These are phyloP conservation scores for Odontesthes bonariensis DNA, from an alignment of 2,113 vertebrate genomes.

Conservation along the genomic window DNA sequence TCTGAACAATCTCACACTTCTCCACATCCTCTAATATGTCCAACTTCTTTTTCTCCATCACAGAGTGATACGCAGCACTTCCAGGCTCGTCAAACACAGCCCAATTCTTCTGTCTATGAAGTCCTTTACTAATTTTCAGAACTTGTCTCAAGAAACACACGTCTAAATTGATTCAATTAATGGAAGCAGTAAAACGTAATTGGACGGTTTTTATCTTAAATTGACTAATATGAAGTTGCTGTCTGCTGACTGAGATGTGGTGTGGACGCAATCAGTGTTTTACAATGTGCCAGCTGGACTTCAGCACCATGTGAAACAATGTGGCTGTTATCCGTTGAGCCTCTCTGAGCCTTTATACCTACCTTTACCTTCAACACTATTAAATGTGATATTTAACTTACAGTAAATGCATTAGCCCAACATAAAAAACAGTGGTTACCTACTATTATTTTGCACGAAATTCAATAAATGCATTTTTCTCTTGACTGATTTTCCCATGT, in stretches of 20 bases:
- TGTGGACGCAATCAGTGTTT: background rate
- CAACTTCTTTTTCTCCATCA: background rate
- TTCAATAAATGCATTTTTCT: background rate
- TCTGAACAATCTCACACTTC: background rate
- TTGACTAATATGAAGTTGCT: conserved; percentile 41
- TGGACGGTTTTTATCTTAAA: conserved; percentile 56
- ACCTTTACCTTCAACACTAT: background rate
- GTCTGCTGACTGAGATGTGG: conserved; percentile 30
- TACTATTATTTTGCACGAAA: background rate
- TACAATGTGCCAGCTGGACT: conserved; percentile 11
- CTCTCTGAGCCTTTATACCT: background rate
- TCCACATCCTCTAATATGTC: background rate
- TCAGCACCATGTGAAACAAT: background rate
- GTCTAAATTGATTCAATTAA: conserved; percentile 54
- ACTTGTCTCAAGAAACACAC: conserved; percentile 30
- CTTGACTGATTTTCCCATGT: background rate
- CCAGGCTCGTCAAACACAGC: background rate
- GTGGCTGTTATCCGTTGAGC: background rate
- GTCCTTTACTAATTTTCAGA: conserved; percentile 37
- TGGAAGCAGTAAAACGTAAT: conserved; percentile 53
- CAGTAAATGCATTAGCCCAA: background rate
- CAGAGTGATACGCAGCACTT: conserved; percentile 2
- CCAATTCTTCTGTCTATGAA: background rate
- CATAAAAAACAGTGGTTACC: background rate
- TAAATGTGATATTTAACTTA: background rate